Conservation (phyloP, 2,797 vertebrate species). For the Esox masquinongy region DNA sequence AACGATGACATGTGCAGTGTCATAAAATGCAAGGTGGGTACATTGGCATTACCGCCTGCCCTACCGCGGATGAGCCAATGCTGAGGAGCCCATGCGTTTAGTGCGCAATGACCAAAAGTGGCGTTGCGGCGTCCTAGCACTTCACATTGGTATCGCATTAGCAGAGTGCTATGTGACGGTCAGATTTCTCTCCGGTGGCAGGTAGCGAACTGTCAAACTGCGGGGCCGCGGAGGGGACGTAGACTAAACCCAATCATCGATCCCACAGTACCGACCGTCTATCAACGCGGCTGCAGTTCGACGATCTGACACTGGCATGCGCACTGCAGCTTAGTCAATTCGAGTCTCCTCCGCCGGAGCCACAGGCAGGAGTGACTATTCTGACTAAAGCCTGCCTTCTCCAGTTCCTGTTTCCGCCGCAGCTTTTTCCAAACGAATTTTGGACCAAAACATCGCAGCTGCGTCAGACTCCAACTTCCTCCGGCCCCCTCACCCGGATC, state of each 20-base stretch:
- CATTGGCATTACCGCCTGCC: not conserved
- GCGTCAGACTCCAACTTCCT: constrained; percentile 5
- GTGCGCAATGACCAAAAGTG: not conserved
- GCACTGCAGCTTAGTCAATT: constrained; percentile 37
- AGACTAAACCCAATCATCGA: constrained; percentile 12
- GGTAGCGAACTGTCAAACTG: constrained; percentile 9
- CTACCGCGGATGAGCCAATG: not conserved
- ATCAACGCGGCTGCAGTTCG: constrained; percentile 25
- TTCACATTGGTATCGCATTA: not conserved
- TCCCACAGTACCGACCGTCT: constrained; percentile 11
- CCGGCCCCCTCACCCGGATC: constrained; percentile 18
- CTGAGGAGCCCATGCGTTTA: not conserved
- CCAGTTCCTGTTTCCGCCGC: constrained; percentile 43
- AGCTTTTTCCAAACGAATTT: constrained; percentile 24
- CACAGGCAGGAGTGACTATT: constrained; percentile 29
- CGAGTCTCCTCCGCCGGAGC: constrained; percentile 18
- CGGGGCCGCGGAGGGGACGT: constrained; percentile 6
- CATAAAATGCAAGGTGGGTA: not conserved
- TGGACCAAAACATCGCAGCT: constrained; percentile 13
- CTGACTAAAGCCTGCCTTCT: constrained; percentile 21
- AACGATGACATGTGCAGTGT: not conserved
- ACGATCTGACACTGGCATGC: constrained; percentile 33
- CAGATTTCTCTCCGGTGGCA: not conserved
- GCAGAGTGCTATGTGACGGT: not conserved
- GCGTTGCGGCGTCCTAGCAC: not conserved